Percentiles rank a stretch among this genome's conserved stretches.
These are phyloP conservation scores for Lasioglossum lativentre DNA, from an alignment of 2,888 invertebrate species.

Conservation along the genomic window DNA sequence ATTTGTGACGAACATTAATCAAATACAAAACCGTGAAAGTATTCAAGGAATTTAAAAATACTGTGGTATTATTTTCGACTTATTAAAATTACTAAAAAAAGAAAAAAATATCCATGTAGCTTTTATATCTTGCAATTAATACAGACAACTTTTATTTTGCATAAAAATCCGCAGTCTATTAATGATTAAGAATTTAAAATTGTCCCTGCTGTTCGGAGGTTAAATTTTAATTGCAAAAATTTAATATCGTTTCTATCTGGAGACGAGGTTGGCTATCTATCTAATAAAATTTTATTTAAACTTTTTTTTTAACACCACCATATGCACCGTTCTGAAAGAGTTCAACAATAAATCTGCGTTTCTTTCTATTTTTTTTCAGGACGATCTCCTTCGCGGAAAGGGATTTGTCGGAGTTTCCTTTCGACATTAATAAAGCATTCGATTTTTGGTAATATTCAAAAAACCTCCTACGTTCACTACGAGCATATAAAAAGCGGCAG, in stretches of 20 bases:
- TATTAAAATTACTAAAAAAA: background rate
- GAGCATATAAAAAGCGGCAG: conserved; percentile 61
- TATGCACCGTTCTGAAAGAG: conserved; percentile 46
- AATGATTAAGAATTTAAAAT: background rate
- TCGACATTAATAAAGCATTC: conserved; percentile 72
- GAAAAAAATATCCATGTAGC: background rate
- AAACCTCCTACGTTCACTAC: conserved; percentile 55
- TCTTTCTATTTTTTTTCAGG: background rate
- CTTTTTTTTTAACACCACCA: background rate
- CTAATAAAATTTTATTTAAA: background rate
- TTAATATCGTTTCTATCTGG: background rate
- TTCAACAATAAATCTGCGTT: conserved; percentile 24
- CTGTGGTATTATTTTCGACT: background rate
- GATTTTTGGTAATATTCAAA: conserved; percentile 72
- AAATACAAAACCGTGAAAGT: background rate
- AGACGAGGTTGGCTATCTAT: background rate
- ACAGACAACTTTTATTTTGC: background rate
- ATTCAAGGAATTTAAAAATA: background rate
- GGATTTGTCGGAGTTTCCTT: background rate
- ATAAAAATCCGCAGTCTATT: background rate
- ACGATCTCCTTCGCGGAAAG: background rate
- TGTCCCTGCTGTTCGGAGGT: background rate
- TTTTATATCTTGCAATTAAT: background rate
- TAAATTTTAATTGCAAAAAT: background rate
- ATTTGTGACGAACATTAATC: background rate